These are phyloP conservation scores for Microplitis demolitor DNA, from an alignment of 1,140 invertebrate genomes.

Conservation along the genomic window DNA sequence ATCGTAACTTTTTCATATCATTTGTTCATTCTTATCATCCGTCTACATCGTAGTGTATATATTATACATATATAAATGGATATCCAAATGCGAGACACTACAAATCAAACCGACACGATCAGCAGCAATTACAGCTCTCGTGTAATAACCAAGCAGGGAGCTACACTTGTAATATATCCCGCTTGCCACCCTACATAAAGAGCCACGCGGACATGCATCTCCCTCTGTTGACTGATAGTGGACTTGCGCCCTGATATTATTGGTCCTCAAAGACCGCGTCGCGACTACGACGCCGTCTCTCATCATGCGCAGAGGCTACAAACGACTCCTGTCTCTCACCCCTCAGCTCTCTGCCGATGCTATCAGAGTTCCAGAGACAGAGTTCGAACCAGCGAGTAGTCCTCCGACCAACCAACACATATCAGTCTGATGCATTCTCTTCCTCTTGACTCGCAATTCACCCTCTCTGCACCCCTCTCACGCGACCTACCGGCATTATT, in stretches of 20 bases:
- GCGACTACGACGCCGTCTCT: background rate
- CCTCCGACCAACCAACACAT: constrained; percentile 1
- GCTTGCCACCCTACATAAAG: constrained; percentile 22
- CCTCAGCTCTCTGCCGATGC: no score
- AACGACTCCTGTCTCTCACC: no score
- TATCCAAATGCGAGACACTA: background rate
- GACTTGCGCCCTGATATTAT: constrained; percentile 18
- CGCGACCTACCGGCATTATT: constrained; percentile 22
- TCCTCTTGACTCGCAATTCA: background rate
- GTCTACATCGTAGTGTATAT: background rate
- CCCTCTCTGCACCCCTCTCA: background rate
- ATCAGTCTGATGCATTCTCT: background rate
- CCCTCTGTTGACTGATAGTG: background rate
- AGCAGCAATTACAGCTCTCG: constrained; percentile 25
- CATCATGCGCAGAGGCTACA: no score
- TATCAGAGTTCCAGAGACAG: no score
- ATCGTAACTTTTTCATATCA: no score
- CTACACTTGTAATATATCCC: constrained; percentile 27
- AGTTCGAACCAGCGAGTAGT: background rate
- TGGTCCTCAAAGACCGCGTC: constrained; percentile 11
- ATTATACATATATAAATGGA: background rate
- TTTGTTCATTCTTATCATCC: no score
- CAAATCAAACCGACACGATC: constrained; percentile 24
- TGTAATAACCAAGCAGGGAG: constrained; percentile 27
- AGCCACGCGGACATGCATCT: background rate